Conservation (phyloP, 2,888 invertebrate species). For the Ceramica pisi region DNA sequence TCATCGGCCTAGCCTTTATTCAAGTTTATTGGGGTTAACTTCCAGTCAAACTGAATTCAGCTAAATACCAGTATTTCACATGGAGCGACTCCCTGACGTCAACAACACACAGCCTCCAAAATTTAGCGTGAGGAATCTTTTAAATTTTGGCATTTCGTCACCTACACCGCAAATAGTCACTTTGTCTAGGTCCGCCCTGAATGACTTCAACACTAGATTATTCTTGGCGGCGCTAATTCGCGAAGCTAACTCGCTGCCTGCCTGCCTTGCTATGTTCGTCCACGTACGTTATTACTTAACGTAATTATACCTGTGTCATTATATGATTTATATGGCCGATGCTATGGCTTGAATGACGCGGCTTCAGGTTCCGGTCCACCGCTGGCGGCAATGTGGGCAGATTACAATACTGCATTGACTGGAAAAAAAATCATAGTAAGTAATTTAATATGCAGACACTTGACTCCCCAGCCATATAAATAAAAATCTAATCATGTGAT, state of each 20-base stretch:
- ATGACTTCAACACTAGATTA: neutral
- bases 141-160: neutral
- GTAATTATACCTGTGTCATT: constrained; percentile 66
- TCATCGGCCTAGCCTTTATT: no score
- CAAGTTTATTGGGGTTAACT: neutral
- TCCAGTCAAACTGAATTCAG: no score
- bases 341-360: constrained; percentile 89
- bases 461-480: neutral
- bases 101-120: no score
- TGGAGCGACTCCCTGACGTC: no score
- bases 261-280: neutral
- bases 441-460: neutral
- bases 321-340: constrained; percentile 74
- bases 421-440: constrained; percentile 50
- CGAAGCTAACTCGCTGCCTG: neutral
- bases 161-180: neutral
- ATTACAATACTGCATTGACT: constrained; percentile 87
- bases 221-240: neutral
- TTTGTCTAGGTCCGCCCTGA: neutral
- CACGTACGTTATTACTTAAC: neutral
- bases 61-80: no score
- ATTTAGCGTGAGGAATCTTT: no score
- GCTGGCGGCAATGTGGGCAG: constrained; percentile 92
- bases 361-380: constrained; percentile 96
- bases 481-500: no score